Evolutionary conservation across 2,113 vertebrate species (phyloP).

Genomic region (Sorex araneus): DNA sequence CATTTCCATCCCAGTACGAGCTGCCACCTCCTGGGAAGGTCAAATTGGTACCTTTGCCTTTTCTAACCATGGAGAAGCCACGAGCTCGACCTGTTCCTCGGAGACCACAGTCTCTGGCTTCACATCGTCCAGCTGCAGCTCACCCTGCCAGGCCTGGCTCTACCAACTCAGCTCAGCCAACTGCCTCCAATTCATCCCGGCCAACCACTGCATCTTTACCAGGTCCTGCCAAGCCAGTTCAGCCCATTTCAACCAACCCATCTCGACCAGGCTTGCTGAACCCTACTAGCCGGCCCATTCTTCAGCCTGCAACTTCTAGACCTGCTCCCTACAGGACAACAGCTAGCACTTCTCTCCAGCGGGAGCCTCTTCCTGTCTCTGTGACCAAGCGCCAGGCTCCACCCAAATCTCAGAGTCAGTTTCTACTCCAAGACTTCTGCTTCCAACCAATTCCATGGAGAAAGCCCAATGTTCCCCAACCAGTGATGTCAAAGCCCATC

Average conservation of each 20-base stretch:
- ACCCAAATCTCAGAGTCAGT: slow-evolving; percentile 10
- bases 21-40: slow-evolving; percentile 66
- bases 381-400: not conserved
- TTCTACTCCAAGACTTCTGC: slow-evolving; percentile 57
- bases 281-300: not conserved
- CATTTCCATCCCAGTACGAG: slow-evolving; percentile 1
- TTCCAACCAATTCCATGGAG: slow-evolving; percentile 58
- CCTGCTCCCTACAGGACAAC: not conserved
- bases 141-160: not conserved
- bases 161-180: not conserved
- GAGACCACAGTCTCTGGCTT: not conserved
- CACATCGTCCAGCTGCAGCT: not conserved
- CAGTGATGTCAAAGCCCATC: slow-evolving; percentile 70
- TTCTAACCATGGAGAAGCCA: slow-evolving; percentile 38
- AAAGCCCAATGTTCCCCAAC: not conserved
- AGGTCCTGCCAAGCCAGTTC: not conserved
- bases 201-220: not conserved
- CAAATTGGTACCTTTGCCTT: slow-evolving; percentile 69
- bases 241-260: not conserved
- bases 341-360: not conserved
- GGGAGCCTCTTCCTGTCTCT: not conserved
- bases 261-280: not conserved
- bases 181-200: not conserved
- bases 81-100: not conserved
- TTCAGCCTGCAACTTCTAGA: too few relatives aligned